Evolutionary conservation across 1,140 invertebrate genomes (phyloP).

Genomic region (Drosophila dunni): DNA sequence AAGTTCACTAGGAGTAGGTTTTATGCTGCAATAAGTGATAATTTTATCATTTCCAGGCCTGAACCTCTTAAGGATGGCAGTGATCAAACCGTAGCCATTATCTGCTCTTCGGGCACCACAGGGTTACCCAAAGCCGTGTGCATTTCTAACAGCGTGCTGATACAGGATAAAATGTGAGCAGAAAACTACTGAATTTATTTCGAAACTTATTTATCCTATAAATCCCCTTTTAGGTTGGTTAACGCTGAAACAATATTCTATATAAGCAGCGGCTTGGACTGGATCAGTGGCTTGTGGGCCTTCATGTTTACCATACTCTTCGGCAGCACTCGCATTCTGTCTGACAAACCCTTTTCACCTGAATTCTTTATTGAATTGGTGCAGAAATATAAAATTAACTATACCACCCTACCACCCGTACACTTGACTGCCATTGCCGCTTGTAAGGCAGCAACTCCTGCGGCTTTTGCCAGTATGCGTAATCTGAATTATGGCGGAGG

Average conservation of each 20-base stretch:
- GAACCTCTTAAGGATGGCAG: conserved; percentile 27
- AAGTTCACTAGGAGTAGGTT: background rate
- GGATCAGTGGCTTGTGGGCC: conserved; percentile 43
- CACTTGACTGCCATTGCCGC: conserved; percentile 37
- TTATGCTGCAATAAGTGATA: no score
- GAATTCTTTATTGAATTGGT: conserved; percentile 46
- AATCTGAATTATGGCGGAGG: conserved; percentile 26
- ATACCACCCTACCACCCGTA: conserved; percentile 20
- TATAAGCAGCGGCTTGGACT: conserved; percentile 38
- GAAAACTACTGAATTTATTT: background rate
- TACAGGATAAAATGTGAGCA: conserved; percentile 20
- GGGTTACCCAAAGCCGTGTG: conserved; percentile 91
- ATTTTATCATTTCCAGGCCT: conserved; percentile 31
- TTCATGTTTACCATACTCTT: conserved; percentile 27
- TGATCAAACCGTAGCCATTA: conserved; percentile 67
- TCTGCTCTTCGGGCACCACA: conserved; percentile 89
- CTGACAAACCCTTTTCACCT: conserved; percentile 29
- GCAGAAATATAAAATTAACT: conserved; percentile 49
- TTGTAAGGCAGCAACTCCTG: conserved; percentile 26
- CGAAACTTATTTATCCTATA: background rate
- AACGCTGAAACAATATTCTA: conserved; percentile 32
- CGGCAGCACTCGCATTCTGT: conserved; percentile 43
- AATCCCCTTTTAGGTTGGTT: conserved; percentile 10
- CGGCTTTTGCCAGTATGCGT: conserved; percentile 13
- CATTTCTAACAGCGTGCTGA: conserved; percentile 86